A percentile compares a stretch with the other conserved stretches of the same genome.
Evolutionary conservation across 2,888 invertebrate species (phyloP).

Genomic region (Watsonalla cultraria): DNA sequence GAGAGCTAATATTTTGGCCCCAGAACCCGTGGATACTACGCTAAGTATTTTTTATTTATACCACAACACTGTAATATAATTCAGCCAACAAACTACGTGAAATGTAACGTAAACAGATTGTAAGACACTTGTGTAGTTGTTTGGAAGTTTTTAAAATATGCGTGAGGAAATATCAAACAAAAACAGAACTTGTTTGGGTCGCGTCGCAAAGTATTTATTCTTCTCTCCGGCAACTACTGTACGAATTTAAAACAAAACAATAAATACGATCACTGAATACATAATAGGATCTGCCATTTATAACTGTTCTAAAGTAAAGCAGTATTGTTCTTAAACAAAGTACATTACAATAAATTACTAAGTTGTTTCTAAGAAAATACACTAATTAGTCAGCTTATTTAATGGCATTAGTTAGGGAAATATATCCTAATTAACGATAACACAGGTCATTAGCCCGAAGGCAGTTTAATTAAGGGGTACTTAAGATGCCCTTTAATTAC

Average conservation of each 20-base stretch:
- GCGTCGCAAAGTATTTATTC: too few relatives aligned
- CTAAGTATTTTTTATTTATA: too few relatives aligned
- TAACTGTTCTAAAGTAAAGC: neutral
- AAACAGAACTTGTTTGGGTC: too few relatives aligned
- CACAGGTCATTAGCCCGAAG: neutral
- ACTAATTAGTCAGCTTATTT: neutral
- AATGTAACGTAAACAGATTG: neutral
- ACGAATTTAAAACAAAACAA: neutral
- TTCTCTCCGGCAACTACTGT: too few relatives aligned
- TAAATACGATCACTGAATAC: neutral
- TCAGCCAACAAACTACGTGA: too few relatives aligned
- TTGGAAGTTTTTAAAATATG: neutral
- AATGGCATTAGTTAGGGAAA: neutral
- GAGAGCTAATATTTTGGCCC: too few relatives aligned
- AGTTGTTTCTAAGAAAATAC: constrained; percentile 1
- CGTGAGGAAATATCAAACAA: neutral
- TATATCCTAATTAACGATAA: neutral
- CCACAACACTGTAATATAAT: too few relatives aligned
- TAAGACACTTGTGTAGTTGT: neutral
- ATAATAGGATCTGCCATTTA: too few relatives aligned
- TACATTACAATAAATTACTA: neutral
- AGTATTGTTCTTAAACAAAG: neutral
- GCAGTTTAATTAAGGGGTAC: neutral
- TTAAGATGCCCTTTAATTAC: neutral
- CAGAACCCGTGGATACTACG: too few relatives aligned